A percentile compares a stretch with the other conserved stretches of the same genome.
Evolutionary conservation across 2,113 vertebrate genomes (phyloP).

Genomic region (Willisornis vidua): DNA sequence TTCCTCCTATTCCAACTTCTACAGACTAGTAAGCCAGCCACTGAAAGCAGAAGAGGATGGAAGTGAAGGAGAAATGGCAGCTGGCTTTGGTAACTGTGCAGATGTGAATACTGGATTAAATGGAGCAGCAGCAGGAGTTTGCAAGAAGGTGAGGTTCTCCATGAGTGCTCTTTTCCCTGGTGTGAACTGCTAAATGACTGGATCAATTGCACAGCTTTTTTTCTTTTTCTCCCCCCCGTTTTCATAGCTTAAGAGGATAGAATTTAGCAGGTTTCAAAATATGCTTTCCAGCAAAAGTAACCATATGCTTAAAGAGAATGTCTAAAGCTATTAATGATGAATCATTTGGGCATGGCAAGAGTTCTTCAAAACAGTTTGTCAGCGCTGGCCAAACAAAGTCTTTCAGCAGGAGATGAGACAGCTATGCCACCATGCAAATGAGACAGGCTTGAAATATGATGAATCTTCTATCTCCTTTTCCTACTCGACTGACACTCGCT

Average conservation of each 20-base stretch:
- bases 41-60: slow-evolving; percentile 60
- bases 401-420: slow-evolving; percentile 79
- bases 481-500: slow-evolving; percentile 91
- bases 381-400: slow-evolving; percentile 65
- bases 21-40: slow-evolving; percentile 63
- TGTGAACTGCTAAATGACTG: background rate
- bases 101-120: slow-evolving; percentile 50
- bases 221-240: background rate
- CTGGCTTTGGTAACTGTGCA: slow-evolving; percentile 63
- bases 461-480: slow-evolving; percentile 89
- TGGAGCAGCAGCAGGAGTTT: background rate
- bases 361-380: slow-evolving; percentile 63
- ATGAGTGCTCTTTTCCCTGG: background rate
- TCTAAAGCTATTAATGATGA: slow-evolving; percentile 58
- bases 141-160: slow-evolving; percentile 77
- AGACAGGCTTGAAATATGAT: slow-evolving; percentile 89
- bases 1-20: background rate
- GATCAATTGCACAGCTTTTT: background rate
- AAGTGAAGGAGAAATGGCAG: slow-evolving; percentile 66
- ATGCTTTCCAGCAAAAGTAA: slow-evolving; percentile 40
- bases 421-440: slow-evolving; percentile 84
- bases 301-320: slow-evolving; percentile 39
- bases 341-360: slow-evolving; percentile 56
- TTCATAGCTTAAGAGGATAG: background rate
- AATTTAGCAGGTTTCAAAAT: slow-evolving; percentile 29